phyloP scores from a whole-genome alignment of 2,797 vertebrate genomes.

The Hemibagrus guttatus region DNA sequence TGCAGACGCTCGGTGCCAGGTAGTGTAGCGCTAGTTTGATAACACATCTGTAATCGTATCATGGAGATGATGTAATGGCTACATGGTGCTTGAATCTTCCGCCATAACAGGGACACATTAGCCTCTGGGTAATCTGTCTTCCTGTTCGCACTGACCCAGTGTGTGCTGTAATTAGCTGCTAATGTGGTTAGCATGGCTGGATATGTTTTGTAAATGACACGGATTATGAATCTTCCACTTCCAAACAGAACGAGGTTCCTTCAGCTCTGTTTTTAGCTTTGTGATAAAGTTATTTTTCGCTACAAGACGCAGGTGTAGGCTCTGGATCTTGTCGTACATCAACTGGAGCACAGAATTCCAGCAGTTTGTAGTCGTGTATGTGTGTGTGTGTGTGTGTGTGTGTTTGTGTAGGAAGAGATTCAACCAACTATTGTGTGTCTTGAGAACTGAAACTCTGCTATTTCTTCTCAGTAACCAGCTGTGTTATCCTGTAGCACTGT shows the following conservation, averaged over 20 bases:
- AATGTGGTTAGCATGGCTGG: conserved; percentile 41
- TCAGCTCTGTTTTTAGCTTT: not conserved
- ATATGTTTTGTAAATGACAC: conserved; percentile 23
- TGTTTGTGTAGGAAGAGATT: conserved; percentile 15
- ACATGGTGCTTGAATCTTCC: conserved; percentile 31
- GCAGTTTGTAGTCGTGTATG: conserved; percentile 1
- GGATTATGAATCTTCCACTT: not conserved
- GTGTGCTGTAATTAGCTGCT: conserved; percentile 47
- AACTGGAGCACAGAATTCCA: conserved; percentile 26
- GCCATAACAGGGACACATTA: conserved; percentile 47
- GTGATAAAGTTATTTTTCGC: conserved; percentile 30
- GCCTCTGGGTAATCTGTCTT: conserved; percentile 34
- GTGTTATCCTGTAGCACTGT: not conserved
- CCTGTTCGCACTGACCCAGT: conserved; percentile 47
- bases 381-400: conserved; percentile 27
- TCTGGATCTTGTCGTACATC: not conserved
- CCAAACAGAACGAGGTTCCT: not conserved
- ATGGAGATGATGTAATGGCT: conserved; percentile 41
- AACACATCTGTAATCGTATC: conserved; percentile 50
- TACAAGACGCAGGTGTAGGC: conserved; percentile 3
- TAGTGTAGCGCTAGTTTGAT: conserved; percentile 43
- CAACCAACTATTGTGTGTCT: not conserved
- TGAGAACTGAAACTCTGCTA: not conserved
- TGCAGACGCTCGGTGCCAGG: conserved; percentile 43
- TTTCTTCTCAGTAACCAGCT: conserved; percentile 13